Percentiles rank a stretch among this genome's conserved stretches.
phyloP scores from a whole-genome alignment of 1,140 invertebrate species.

The Drosophila baimaii region DNA sequence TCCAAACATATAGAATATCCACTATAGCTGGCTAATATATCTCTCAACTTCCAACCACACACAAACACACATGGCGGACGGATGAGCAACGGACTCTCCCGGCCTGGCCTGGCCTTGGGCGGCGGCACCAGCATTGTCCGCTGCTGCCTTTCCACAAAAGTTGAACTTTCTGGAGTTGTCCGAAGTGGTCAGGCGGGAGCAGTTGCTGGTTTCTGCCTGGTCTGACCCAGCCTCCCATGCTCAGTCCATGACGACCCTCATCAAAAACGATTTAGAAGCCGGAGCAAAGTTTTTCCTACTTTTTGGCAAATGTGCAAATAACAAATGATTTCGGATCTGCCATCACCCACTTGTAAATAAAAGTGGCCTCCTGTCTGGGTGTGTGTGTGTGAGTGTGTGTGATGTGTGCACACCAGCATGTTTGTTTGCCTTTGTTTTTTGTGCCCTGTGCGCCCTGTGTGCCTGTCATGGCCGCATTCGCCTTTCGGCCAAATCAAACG shows the following conservation, averaged over 20 bases:
- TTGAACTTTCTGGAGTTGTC: conserved; percentile 39
- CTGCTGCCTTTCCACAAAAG: conserved; percentile 10
- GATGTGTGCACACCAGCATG: conserved; percentile 64
- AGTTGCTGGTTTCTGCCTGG: conserved; percentile 10
- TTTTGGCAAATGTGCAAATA: conserved; percentile 78
- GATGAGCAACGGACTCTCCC: background rate
- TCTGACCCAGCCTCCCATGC: too few relatives aligned
- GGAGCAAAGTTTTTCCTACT: conserved; percentile 68
- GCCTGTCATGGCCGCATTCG: conserved; percentile 69
- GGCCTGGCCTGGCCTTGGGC: conserved; percentile 1
- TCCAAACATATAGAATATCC: too few relatives aligned
- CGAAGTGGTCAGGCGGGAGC: conserved; percentile 44
- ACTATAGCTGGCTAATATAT: conserved; percentile 5
- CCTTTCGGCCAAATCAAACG: conserved; percentile 77
- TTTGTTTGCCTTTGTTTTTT: conserved; percentile 78
- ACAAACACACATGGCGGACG: conserved; percentile 2
- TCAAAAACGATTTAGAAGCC: conserved; percentile 77
- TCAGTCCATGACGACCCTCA: conserved; percentile 55
- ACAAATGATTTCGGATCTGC: conserved; percentile 79
- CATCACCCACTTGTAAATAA: conserved; percentile 79
- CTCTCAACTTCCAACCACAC: conserved; percentile 4
- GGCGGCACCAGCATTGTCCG: conserved; percentile 6
- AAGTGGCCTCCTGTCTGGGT: conserved; percentile 44
- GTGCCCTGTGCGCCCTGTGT: conserved; percentile 13
- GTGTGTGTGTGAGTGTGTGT: conserved; percentile 37